Conservation (phyloP, 2,113 vertebrate genomes). For the Dicrurus megarhynchus region DNA sequence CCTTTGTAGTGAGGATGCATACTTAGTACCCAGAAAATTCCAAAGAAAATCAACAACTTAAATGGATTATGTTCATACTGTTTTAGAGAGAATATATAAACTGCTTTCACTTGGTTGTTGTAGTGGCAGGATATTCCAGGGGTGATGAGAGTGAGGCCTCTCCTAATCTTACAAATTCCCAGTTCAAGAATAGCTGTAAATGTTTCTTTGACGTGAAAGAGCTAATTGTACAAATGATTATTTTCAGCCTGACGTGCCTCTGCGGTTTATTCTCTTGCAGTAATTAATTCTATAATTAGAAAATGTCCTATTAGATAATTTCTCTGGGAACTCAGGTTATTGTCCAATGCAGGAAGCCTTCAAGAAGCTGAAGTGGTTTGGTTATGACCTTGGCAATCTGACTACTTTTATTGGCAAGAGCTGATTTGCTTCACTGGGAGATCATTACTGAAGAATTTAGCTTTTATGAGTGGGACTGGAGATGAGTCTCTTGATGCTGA, state of each 20-base stretch:
- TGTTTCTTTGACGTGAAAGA: conserved; percentile 23
- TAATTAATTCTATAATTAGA: conserved; percentile 56
- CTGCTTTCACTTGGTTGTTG: background rate
- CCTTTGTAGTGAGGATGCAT: background rate
- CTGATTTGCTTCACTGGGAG: background rate
- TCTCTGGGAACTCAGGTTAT: background rate
- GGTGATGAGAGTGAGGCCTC: background rate
- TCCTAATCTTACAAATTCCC: background rate
- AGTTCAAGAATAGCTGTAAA: background rate
- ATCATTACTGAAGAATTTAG: background rate
- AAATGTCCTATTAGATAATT: conserved; percentile 42
- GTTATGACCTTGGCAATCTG: background rate
- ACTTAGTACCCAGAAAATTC: background rate
- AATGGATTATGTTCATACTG: background rate
- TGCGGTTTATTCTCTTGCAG: conserved; percentile 27
- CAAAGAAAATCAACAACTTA: background rate
- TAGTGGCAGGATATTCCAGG: background rate
- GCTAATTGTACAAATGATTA: conserved; percentile 39
- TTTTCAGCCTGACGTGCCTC: background rate
- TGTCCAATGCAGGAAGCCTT: background rate
- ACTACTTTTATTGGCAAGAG: background rate
- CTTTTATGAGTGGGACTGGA: background rate
- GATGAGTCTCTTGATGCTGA: background rate
- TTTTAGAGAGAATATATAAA: background rate
- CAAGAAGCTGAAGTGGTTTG: background rate